A percentile compares a stretch with the other conserved stretches of the same genome.
Conservation (phyloP, 2,888 invertebrate species). For the Latheticus oryzae region DNA sequence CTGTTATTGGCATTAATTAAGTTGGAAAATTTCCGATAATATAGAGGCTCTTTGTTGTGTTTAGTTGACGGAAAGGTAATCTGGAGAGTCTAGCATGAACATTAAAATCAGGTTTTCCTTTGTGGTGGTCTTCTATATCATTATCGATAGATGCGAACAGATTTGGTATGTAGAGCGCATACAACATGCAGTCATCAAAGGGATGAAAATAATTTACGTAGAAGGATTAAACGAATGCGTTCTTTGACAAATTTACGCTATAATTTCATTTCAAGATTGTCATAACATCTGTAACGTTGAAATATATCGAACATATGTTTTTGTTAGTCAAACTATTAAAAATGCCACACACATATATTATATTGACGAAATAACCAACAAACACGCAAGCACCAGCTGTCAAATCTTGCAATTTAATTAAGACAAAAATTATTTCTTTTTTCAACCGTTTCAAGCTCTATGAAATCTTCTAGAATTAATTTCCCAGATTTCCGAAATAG, state of each 20-base stretch:
- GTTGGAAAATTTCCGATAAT: slow-evolving; percentile 12
- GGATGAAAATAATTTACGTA: slow-evolving; percentile 18
- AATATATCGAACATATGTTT: slow-evolving; percentile 21
- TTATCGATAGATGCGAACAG: slow-evolving; percentile 18
- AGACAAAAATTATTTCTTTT: too few species aligned
- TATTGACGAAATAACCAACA: slow-evolving; percentile 11
- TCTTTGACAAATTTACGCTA: slow-evolving; percentile 7
- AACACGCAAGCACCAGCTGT: slow-evolving; percentile 14
- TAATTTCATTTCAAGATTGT: slow-evolving; percentile 6
- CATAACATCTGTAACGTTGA: slow-evolving; percentile 17
- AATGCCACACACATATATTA: slow-evolving; percentile 3
- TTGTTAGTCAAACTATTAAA: slow-evolving; percentile 9
- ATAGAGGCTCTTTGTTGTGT: slow-evolving; percentile 13
- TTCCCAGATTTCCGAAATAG: slow-evolving; percentile 6
- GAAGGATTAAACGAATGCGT: slow-evolving; percentile 5
- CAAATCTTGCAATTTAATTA: slow-evolving; percentile 19
- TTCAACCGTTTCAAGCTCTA: too few species aligned
- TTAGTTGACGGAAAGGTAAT: slow-evolving; percentile 24
- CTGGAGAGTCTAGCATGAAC: slow-evolving; percentile 11
- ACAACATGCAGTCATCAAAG: slow-evolving; percentile 13
- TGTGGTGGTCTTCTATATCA: slow-evolving; percentile 18
- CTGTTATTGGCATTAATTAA: slow-evolving; percentile 18
- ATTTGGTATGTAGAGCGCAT: slow-evolving; percentile 9
- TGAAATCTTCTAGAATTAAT: too few species aligned
- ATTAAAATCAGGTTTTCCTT: slow-evolving; percentile 16